Evolutionary conservation across 2,888 invertebrate genomes (phyloP).

Genomic region (Siphlonurus alternatus): DNA sequence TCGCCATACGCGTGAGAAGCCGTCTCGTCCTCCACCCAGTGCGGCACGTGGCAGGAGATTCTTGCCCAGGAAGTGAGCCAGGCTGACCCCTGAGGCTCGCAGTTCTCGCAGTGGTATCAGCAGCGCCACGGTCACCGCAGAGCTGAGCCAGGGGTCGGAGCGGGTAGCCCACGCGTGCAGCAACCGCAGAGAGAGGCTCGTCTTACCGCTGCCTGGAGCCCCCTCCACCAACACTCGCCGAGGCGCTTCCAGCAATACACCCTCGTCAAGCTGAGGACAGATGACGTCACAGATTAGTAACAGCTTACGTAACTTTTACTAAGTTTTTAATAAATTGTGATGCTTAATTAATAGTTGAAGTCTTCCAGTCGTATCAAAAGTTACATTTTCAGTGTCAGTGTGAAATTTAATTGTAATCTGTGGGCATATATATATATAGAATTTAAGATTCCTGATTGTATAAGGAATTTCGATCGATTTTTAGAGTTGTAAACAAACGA

Average conservation of each 20-base stretch:
- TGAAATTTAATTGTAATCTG: too few species aligned
- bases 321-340: too few species aligned
- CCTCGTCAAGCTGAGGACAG: slow-evolving; percentile 28
- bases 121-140: slow-evolving; percentile 28
- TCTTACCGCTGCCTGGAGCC: slow-evolving; percentile 33
- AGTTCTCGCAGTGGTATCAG: slow-evolving; percentile 35
- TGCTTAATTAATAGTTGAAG: too few species aligned
- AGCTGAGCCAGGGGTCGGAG: slow-evolving; percentile 10
- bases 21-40: slow-evolving; percentile 17
- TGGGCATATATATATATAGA: too few species aligned
- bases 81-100: slow-evolving; percentile 23
- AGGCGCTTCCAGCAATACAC: slow-evolving; percentile 31
- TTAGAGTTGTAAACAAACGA: too few species aligned
- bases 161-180: slow-evolving; percentile 37
- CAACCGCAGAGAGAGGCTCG: slow-evolving; percentile 32
- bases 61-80: slow-evolving; percentile 21
- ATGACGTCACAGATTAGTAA: too few species aligned
- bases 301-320: too few species aligned
- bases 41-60: slow-evolving; percentile 30
- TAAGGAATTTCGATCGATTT: too few species aligned
- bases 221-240: slow-evolving; percentile 35
- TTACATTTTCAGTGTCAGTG: too few species aligned
- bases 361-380: too few species aligned
- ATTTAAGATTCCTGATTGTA: too few species aligned
- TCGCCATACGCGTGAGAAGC: slow-evolving; percentile 29